phyloP scores from a whole-genome alignment of 2,113 vertebrate species.

The Perognathus longimembris region DNA sequence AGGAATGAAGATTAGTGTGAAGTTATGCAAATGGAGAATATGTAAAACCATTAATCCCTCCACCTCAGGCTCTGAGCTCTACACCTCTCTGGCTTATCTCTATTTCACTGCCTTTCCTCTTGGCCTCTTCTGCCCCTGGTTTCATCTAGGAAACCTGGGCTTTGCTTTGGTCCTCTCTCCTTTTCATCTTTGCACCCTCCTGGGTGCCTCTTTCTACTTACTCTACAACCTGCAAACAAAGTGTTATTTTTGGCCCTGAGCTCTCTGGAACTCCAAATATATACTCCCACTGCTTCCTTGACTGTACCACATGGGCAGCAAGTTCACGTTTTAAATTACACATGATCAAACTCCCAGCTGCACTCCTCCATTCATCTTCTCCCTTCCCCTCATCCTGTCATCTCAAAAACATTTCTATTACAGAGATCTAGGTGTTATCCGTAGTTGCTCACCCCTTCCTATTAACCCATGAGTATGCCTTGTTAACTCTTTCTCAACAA shows the following conservation, averaged over 20 bases:
- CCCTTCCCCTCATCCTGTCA: neutral
- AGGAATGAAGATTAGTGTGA: slow-evolving; percentile 9
- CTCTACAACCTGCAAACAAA: neutral
- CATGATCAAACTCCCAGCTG: neutral
- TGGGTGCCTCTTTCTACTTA: neutral
- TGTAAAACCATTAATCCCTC: too few species aligned
- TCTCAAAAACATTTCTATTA: neutral
- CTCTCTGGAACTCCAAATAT: neutral
- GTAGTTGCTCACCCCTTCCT: neutral
- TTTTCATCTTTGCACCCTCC: neutral
- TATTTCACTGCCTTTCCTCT: neutral
- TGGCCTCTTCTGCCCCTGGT: neutral
- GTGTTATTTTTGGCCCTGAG: neutral
- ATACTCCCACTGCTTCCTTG: neutral
- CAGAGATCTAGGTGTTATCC: neutral
- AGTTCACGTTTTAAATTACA: neutral
- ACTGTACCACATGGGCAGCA: neutral
- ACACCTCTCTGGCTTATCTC: too few species aligned
- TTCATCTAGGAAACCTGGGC: neutral
- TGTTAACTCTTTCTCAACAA: neutral
- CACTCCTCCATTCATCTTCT: neutral
- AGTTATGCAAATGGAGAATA: neutral
- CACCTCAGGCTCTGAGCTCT: accelerated
- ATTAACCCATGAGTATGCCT: neutral
- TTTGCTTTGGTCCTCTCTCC: neutral